Base-by-base conservation (phyloP, 2,113 vertebrate species). In the Polypterus senegalus region DNA sequence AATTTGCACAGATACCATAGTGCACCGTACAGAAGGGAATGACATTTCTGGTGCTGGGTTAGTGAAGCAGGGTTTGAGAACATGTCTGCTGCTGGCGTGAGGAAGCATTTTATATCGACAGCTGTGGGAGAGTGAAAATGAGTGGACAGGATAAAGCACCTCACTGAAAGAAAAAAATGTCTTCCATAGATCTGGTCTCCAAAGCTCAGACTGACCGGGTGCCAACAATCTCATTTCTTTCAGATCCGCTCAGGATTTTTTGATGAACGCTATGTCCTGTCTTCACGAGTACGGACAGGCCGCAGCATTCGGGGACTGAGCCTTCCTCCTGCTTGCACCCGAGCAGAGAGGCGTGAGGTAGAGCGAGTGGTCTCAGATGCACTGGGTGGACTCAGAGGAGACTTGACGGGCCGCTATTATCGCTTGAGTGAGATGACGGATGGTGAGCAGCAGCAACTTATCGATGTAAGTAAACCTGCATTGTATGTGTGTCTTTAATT, bases 251-350 rank as follows among this genome's bases (percentile, higher is more conserved):
- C 85, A 3, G 96, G 92, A 4, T 61, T 79, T 3, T 97, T 99
- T 1, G 96, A 99, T 10, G 92, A 95, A 58, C 90, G 91, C 58
- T 99, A 97, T 0, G 96, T 99, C 67, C 79, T 99, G 70, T 98
- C 96, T 0, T 97, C 94, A 1, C 86, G 96, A 11, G 94, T 98
- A 61, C 86, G 94, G 71, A 90, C 88, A 0, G 88, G 88, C 27
- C 85, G 88, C 70, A 91, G 88, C 67, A 89, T 91, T 69, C 82
- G 88, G 0, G 88, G 88, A 46, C 84, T 91, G 63, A 88, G 87
- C 65, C 69, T 91, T 65, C 89, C 89, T 0, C 89, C 89, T 3
- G 88, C 87, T 58, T 90, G 88, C 62, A 84, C 81, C 6, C 75
- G 88, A 0, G 89, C 88, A 0, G 88, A 90, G 69, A 75, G 88